Base-by-base conservation (phyloP, 2,113 vertebrate genomes). In the Brachyistius frenatus region DNA sequence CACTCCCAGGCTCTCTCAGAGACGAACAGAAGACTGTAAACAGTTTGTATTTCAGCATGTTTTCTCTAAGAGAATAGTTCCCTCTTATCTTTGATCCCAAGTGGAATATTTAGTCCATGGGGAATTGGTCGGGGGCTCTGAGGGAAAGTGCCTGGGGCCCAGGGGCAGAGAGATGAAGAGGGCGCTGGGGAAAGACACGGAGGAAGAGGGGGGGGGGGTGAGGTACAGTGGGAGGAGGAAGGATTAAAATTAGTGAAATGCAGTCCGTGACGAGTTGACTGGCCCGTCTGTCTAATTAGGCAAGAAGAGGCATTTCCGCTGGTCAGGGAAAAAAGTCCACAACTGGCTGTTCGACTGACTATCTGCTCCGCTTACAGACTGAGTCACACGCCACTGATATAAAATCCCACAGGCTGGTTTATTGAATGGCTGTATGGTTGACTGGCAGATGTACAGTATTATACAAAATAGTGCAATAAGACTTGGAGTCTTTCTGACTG, bases 11-110 rank as follows among this genome's bases (percentile, higher is more conserved):
- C 44, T 71, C 53, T 73, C 44, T 57, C 56, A 85, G 52, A 77
- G 74, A 81, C 23, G 31, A 49, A 66, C 73, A 70, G 15, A 71
- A 46, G 30, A 5, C 57, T 57, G 58, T 63, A 65, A 71, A 82
- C 63, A 39, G 54, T 52, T 86, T 77, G 5, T 73, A 61, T 83
- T 89, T 78, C 33, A 68, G 16, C 31, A 76, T 89, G 74, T 86
- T 87, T 79, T 52, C 64, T 69, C 73, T 73, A 41, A 71, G 80
- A 88, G 73, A 89, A 87, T 72, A 75, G 77, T 78, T 66, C 46
- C 32, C 66, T 56, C 75, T 91, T 88, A 91, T 94, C 88, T 89
- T 65, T 79, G 83, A 89, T 86, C 76, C 83, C 79, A 76, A 91
- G 80, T 87, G 90, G 89, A 92, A 94, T 83, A 87, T 92, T 35